Percentiles rank a stretch among this genome's conserved stretches.
phyloP scores from a whole-genome alignment of 92 coral and sea anemone genomes.

The Paramuricea clavata region DNA sequence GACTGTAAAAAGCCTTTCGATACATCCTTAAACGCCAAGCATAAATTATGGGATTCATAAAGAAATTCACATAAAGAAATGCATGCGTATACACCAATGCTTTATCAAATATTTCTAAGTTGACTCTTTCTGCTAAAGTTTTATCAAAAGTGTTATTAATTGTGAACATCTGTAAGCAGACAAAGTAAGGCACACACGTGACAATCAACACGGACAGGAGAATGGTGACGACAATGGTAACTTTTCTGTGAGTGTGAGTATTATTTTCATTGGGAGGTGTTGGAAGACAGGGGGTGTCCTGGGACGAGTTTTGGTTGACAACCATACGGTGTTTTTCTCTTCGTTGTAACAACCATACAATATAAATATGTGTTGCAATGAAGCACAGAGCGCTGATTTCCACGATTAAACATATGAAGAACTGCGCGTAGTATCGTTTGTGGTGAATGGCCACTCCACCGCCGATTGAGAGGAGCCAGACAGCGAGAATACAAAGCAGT shows the following conservation, averaged over 20 bases:
- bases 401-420: neutral
- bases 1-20: constrained; percentile 21
- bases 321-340: neutral
- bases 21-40: constrained; percentile 46
- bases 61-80: constrained; percentile 18
- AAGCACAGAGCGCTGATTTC: neutral
- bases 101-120: neutral
- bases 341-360: neutral
- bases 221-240: constrained; percentile 26
- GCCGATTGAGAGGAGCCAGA: constrained; percentile 6
- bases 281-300: neutral
- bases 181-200: constrained; percentile 23
- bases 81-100: neutral
- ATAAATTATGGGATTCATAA: constrained; percentile 33
- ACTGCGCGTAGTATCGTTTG: neutral
- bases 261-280: neutral
- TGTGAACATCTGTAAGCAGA: constrained; percentile 3
- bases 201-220: constrained; percentile 6
- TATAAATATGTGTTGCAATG: constrained; percentile 24
- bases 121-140: neutral
- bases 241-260: constrained; percentile 19
- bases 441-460: neutral
- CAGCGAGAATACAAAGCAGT: neutral
- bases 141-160: neutral
- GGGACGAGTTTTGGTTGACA: neutral